Evolutionary conservation across 1,140 invertebrate species (phyloP), one percentile per base, ranked within the genome.

Genomic region (Macrocentrus cingulum): DNA sequence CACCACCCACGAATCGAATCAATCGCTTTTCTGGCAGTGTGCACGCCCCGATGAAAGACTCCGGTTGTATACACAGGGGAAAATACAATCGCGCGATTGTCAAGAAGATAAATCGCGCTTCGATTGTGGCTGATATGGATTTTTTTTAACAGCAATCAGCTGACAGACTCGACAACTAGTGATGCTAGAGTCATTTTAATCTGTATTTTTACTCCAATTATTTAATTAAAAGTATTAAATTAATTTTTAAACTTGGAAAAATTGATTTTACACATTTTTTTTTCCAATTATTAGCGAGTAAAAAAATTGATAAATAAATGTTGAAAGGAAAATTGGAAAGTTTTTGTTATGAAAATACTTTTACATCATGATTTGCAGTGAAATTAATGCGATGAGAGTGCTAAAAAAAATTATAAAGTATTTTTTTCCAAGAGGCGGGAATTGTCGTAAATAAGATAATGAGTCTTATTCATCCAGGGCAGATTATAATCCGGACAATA

Each of bases 1-100:
- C 62, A 60, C 53, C 59, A 53, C 53, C 52, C 57, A 46, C 39
- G 59, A 63, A 59, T 60, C 59, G 61, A 60, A 56, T 59, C 52
- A 44, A 62, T 62, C 52, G 56, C 19, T 49, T 56, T 36, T 56
- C 15, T 34, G 46, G 22, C 32, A n/a, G 45, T 23, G 15, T 48
- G 29, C 7, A 23, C n/a, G 8, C 20, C 13, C 9, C 20, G 36
- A n/a, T 8, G 36, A 39, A 48, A 20, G 19, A 22, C 29, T 20
- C 20, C 1, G 22, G 1, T 13, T 48, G 19, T 15, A n/a, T 9
- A 34, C 20, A 46, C 22, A 18, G 19, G 46, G 29, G 25, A 34
- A 50, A 50, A 50, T 50, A 50, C 46, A 50, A 50, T 50, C 15
- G 36, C 36, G 25, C 1, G 46, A 50, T 32, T 50, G 46, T 34